Percentiles rank a stretch among this genome's conserved stretches.
phyloP scores from a whole-genome alignment of 2,113 vertebrate genomes.

The Pundamilia nyererei region DNA sequence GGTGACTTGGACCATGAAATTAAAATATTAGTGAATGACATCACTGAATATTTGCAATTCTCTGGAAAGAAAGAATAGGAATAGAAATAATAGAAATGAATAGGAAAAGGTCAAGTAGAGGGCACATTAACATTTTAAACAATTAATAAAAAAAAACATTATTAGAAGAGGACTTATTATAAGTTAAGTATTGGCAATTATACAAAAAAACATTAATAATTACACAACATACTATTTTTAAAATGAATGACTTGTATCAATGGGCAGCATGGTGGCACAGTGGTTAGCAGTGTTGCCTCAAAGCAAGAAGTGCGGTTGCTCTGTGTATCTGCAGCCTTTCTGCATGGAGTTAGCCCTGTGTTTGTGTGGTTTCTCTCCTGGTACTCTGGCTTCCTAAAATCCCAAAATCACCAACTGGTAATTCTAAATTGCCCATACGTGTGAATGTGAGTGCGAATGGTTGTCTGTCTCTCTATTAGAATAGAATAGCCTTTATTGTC shows the following conservation, averaged over 20 bases:
- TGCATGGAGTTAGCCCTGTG: neutral
- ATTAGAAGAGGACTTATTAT: neutral
- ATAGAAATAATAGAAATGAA: neutral
- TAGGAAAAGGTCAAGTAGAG: slow-evolving; percentile 26
- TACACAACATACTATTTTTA: neutral
- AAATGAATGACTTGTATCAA: neutral
- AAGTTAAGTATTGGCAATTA: neutral
- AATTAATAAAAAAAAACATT: neutral
- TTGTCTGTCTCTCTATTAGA: neutral
- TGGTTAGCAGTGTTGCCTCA: neutral
- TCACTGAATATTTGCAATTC: slow-evolving; percentile 68
- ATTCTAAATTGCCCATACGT: neutral
- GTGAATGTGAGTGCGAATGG: neutral
- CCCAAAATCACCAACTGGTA: neutral
- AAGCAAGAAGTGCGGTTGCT: fast-evolving
- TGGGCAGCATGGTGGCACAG: neutral
- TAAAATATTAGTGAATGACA: slow-evolving; percentile 72
- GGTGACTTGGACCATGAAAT: slow-evolving; percentile 74
- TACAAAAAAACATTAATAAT: neutral
- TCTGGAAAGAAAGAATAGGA: slow-evolving; percentile 22
- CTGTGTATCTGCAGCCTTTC: neutral
- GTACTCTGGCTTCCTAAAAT: neutral
- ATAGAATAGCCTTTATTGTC: no score
- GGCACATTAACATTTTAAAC: slow-evolving; percentile 30
- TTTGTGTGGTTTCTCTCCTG: neutral